Evolutionary conservation across 2,888 invertebrate genomes (phyloP), one percentile per base, ranked within the genome.

Genomic region (Eupithecia inturbata): DNA sequence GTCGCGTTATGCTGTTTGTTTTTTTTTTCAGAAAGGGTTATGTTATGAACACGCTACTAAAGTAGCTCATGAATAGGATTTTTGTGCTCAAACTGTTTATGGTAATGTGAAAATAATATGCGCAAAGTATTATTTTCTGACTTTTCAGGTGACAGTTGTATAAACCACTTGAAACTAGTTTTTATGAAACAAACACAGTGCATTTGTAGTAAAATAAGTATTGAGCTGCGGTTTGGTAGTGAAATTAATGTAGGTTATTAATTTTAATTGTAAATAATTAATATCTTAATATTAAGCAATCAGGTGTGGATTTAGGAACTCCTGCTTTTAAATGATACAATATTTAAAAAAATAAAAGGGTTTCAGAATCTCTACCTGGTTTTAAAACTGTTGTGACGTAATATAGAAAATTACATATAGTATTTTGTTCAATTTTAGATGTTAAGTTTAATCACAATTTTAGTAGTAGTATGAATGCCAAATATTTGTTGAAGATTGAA

Each of bases 231-330:
- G 72, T 71, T 57, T 74, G 41, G 63, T 74, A 74, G 39, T 67
- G 39, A 22, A 71, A 68, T 73, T 67, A 26, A 69, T 28, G 69
- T 69, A 57, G 41, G 67, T 60, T 68, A 60, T 69, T 57, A 72
- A 36, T n/a, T 33, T 68, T 66, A 62, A 75, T 49, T 80, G 79
- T 80, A 80, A 77, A 80, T 80, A 79, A 79, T 78, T 71, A 77
- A 80, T 80, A 80, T 79, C 79, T 73, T 80, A 78, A 31, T 60
- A 33, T 28, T 80, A 77, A 78, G 74, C 28, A 67, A 70, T 74
- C 66, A 67, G 64, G 49, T 71, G 77, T 71, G 70, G 62, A 66
- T 76, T 71, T 36, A 49, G 41, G 16, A 36, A 28, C 16, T 62
- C 22, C 16, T 62, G 22, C 10, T 62, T 31, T 31, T 12, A 31